These are phyloP conservation scores for Rhinopithecus roxellana DNA, from an alignment of 2,113 vertebrate species.

Conservation along the genomic window DNA sequence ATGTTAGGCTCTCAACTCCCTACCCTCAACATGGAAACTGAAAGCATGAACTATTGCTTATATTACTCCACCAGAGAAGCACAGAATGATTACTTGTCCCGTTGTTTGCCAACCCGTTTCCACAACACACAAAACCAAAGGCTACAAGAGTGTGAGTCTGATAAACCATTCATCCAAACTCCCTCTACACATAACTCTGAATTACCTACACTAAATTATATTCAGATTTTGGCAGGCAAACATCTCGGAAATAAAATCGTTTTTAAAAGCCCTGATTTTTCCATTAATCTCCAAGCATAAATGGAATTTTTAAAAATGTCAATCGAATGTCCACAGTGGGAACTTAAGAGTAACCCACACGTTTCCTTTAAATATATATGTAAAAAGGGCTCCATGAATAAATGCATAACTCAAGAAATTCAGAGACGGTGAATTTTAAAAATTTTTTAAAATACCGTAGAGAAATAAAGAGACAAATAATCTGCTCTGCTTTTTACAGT, in stretches of 20 bases:
- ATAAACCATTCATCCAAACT: slow-evolving; percentile 69
- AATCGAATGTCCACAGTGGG: slow-evolving; percentile 7
- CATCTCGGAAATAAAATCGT: slow-evolving; percentile 68
- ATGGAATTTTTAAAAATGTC: slow-evolving; percentile 46
- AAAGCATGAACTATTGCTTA: neutral
- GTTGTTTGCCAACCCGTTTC: neutral
- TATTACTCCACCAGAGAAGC: neutral
- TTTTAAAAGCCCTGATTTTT: slow-evolving; percentile 73
- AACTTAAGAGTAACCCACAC: slow-evolving; percentile 24
- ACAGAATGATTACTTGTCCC: neutral
- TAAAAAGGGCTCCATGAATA: neutral
- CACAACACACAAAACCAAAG: slow-evolving; percentile 46
- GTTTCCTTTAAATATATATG: slow-evolving; percentile 6
- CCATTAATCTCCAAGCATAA: slow-evolving; percentile 72
- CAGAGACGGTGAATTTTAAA: neutral
- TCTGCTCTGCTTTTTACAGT: neutral
- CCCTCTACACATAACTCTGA: slow-evolving; percentile 63
- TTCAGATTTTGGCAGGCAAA: slow-evolving; percentile 76
- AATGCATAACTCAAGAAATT: slow-evolving; percentile 7
- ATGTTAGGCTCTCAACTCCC: neutral
- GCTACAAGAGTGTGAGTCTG: slow-evolving; percentile 46
- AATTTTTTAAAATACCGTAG: neutral
- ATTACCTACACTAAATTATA: slow-evolving; percentile 56
- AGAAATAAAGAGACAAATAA: neutral
- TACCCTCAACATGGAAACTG: neutral